Evolutionary conservation across 1,140 invertebrate species (phyloP), one percentile per base, ranked within the genome.

Genomic region (Schlechtendalia chinensis): DNA sequence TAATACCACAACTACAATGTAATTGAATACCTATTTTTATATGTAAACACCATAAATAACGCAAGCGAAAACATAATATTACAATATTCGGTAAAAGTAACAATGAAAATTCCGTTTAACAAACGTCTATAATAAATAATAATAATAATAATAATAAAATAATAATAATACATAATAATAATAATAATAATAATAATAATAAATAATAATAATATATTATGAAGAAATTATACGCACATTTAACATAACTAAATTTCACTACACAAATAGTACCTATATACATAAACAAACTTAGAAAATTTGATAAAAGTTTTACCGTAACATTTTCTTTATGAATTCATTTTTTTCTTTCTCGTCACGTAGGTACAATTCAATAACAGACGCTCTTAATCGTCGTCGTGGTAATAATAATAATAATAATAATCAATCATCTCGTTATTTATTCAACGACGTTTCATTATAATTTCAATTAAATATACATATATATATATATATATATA

Each of bases 51-150:
- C 75, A 63, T 79, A 79, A 79, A 63, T 79, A 79, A 79, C 75
- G 75, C 75, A 79, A 79, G 75, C 75, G 24, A 79, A 79, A 79
- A 79, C 75, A 79, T 79, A 79, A 79, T 79, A 79, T 79, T 79
- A 79, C 58, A 63, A 77, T 27, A 58, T 61, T 79, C 58, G 53
- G 58, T 79, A 79, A 79, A 79, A 79, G 29, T 79, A 79, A 79
- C 75, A 79, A 79, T 79, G 63, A 79, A 77, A 79, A 79, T 79
- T 79, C 58, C 56, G 58, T 79, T 63, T 19, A 79, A 79, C 75
- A 79, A 79, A 79, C 58, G 56, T 61, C 45, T 27, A 39, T 39
- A 39, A n/a, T n/a, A n/a, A n/a, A 39, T 39, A 39, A 39, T 39
- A 8, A 39, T 39, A 39, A 39, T 39, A 8, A 39, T 39, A 39